phyloP scores from a whole-genome alignment of 2,797 vertebrate species.

The Prunella strophiata region DNA sequence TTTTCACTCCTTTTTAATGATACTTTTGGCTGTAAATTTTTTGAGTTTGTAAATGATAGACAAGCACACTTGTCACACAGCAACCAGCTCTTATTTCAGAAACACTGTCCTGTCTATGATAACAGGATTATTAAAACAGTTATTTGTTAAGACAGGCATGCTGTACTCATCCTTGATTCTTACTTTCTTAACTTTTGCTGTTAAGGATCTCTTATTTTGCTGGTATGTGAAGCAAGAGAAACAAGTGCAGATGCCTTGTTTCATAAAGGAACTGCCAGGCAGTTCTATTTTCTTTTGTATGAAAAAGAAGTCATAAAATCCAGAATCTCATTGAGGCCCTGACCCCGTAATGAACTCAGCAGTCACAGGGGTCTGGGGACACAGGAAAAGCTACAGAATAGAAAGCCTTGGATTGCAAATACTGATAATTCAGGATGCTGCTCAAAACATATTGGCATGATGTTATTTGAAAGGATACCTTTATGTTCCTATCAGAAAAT shows the following conservation, averaged over 20 bases:
- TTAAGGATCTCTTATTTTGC: background rate
- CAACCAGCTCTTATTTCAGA: background rate
- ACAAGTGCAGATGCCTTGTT: background rate
- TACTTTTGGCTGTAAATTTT: background rate
- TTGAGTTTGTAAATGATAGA: background rate
- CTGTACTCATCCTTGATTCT: background rate
- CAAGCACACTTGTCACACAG: background rate
- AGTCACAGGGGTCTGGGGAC: background rate
- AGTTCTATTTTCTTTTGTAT: background rate
- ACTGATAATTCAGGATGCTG: background rate
- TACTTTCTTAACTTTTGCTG: background rate
- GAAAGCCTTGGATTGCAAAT: background rate
- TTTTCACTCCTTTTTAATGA: background rate
- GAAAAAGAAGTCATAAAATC: constrained; percentile 20
- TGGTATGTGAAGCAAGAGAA: background rate
- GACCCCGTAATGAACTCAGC: constrained; percentile 19
- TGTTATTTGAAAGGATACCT: background rate
- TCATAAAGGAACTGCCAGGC: background rate
- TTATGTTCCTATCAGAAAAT: background rate
- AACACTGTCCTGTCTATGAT: background rate
- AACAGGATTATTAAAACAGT: background rate
- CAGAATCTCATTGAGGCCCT: constrained; percentile 1
- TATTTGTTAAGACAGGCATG: background rate
- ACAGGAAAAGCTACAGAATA: background rate
- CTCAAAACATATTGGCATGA: background rate